Conservation (phyloP, 2,797 vertebrate genomes). For the Tauraco hartlaubi region DNA sequence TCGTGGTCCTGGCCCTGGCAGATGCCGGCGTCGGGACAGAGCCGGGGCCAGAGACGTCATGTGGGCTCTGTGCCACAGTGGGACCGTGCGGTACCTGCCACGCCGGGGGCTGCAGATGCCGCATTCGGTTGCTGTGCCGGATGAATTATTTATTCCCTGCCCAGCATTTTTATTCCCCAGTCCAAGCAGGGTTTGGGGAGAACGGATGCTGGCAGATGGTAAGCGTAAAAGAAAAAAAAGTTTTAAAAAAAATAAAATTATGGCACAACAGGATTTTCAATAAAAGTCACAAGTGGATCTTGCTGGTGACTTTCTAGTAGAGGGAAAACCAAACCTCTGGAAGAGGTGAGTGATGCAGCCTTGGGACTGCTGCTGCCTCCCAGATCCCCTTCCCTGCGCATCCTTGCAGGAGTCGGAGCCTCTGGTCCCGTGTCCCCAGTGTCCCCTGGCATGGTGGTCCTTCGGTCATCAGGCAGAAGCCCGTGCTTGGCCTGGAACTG, state of each 20-base stretch:
- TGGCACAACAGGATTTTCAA: background rate
- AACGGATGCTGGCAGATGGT: background rate
- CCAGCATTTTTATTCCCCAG: background rate
- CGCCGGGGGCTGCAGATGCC: background rate
- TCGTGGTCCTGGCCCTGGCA: background rate
- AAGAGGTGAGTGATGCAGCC: background rate
- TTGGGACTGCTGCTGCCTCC: rapidly evolving
- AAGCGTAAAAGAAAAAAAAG: background rate
- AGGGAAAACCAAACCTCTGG: background rate
- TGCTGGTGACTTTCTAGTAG: background rate
- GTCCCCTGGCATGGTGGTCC: rapidly evolving
- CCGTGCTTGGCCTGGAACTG: too few species aligned
- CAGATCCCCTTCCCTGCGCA: background rate
- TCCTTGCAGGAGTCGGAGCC: background rate
- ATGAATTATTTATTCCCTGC: slow-evolving; percentile 8
- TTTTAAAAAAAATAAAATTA: background rate
- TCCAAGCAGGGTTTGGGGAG: background rate
- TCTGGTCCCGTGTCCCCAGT: rapidly evolving
- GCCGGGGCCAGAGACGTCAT: background rate
- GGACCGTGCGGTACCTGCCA: background rate
- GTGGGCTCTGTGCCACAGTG: background rate
- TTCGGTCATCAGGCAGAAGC: background rate
- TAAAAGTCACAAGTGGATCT: background rate
- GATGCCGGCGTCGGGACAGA: background rate
- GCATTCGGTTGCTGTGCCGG: background rate